Conservation (phyloP, 2,888 invertebrate species). For the Amphipoea lucens region DNA sequence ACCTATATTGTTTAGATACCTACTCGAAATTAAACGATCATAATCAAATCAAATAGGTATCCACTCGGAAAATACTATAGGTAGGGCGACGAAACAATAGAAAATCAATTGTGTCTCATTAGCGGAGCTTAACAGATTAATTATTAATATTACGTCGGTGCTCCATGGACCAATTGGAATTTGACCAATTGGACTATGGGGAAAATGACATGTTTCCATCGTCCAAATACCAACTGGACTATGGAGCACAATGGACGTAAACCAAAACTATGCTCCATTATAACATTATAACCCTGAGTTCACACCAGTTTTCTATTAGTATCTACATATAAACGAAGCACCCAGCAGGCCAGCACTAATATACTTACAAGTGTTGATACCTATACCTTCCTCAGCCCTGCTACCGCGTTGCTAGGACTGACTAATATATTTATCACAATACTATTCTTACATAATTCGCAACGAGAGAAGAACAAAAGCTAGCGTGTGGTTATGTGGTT, state of each 20-base stretch:
- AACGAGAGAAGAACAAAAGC: not conserved
- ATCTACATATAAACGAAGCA: too few relatives aligned
- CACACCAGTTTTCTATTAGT: too few relatives aligned
- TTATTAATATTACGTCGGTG: too few relatives aligned
- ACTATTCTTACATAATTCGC: not conserved
- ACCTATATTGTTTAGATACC: not conserved
- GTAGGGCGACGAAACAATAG: not conserved
- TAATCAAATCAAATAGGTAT: constrained; percentile 32
- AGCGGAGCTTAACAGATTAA: too few relatives aligned
- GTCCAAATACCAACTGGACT: too few relatives aligned
- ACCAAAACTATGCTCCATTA: too few relatives aligned
- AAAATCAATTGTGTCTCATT: too few relatives aligned
- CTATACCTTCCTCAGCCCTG: not conserved
- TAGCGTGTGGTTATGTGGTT: not conserved
- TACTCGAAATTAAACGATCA: constrained; percentile 51
- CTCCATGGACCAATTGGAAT: too few relatives aligned
- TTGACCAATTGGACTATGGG: too few relatives aligned
- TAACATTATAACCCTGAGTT: too few relatives aligned
- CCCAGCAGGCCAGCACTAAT: not conserved
- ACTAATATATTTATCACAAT: not conserved
- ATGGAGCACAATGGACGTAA: too few relatives aligned
- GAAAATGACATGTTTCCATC: too few relatives aligned
- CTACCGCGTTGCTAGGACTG: not conserved
- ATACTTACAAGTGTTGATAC: not conserved
- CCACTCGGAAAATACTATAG: not conserved